phyloP scores from a whole-genome alignment of 2,113 vertebrate genomes.

The crab-eating macaque (Macaca fascicularis) region T2T-MFA8v1.1 NC_088380.1:184986501-184987000 shows the following conservation, averaged over 20 bases:
- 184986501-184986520: conserved; percentile 95
- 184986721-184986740: neutral
- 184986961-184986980: conserved; percentile 97
- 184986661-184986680: conserved; percentile 90
- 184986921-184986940: conserved; percentile 99
- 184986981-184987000: conserved; percentile 97
- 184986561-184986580: conserved; percentile 99
- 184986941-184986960: conserved; percentile 96
- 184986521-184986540: conserved; percentile 97
- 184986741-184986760: neutral
- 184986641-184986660: conserved; percentile 96
- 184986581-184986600: conserved; percentile 98
- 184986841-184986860: neutral
- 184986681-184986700: neutral
- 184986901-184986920: conserved; percentile 97
- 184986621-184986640: conserved; percentile 96
- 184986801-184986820: neutral
- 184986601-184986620: conserved; percentile 98
- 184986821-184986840: neutral
- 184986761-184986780: neutral
- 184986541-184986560: conserved; percentile 98
- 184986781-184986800: neutral
- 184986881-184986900: conserved; percentile 99
- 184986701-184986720: neutral
- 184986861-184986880: conserved; percentile 94